phyloP scores from a whole-genome alignment of 1,140 invertebrate species.

The Physella acuta region DNA sequence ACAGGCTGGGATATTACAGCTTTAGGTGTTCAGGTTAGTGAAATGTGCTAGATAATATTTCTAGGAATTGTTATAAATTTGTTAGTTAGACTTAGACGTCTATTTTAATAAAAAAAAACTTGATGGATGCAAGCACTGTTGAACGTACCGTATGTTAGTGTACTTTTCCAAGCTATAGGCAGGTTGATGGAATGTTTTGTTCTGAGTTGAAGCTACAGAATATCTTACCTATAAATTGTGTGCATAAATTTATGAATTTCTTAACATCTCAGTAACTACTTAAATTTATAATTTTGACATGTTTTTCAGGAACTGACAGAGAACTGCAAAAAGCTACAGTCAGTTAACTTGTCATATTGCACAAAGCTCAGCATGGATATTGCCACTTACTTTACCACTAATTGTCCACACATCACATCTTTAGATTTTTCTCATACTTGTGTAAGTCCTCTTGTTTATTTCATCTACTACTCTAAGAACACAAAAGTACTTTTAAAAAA shows the following conservation, averaged over 20 bases:
- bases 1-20: constrained; percentile 19
- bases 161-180: too few relatives aligned
- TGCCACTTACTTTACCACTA: neutral
- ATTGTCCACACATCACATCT: constrained; percentile 8
- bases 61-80: too few relatives aligned
- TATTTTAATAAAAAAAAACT: too few relatives aligned
- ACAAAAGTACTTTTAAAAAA: neutral
- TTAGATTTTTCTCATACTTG: constrained; percentile 16
- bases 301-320: neutral
- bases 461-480: too few relatives aligned
- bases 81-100: too few relatives aligned
- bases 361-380: constrained; percentile 13
- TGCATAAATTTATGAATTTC: neutral
- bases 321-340: neutral
- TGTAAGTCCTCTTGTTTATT: neutral
- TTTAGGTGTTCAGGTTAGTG: constrained; percentile 5
- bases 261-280: too few relatives aligned
- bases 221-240: neutral
- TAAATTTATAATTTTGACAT: too few relatives aligned
- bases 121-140: too few relatives aligned
- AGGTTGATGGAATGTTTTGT: too few relatives aligned
- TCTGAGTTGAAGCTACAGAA: neutral
- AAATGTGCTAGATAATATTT: too few relatives aligned
- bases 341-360: constrained; percentile 11
- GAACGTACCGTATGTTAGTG: too few relatives aligned